These are phyloP conservation scores for Coregonus clupeaformis DNA, from an alignment of 2,113 vertebrate species.

Conservation along the genomic window DNA sequence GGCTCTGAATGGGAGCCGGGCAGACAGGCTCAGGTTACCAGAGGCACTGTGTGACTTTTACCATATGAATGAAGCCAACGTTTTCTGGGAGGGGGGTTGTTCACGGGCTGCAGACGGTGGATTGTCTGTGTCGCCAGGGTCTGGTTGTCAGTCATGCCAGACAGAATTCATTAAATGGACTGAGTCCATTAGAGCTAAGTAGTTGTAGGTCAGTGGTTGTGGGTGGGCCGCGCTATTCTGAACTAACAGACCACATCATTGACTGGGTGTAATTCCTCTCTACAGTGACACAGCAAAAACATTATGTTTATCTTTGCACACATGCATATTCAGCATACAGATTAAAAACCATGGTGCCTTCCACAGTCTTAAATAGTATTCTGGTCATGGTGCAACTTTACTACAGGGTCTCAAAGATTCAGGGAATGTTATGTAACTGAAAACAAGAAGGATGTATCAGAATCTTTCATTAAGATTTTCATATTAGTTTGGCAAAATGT, in stretches of 20 bases:
- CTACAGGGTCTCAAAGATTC: too few relatives aligned
- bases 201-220: constrained; percentile 59
- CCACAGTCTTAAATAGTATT: too few relatives aligned
- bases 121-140: constrained; percentile 45
- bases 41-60: constrained; percentile 63
- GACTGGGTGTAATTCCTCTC: constrained; percentile 22
- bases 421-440: too few relatives aligned
- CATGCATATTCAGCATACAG: not conserved
- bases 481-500: too few relatives aligned
- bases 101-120: constrained; percentile 39
- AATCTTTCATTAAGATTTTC: too few relatives aligned
- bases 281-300: not conserved
- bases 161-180: constrained; percentile 58
- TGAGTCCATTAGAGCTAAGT: constrained; percentile 69
- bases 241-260: constrained; percentile 43
- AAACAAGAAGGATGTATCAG: too few relatives aligned
- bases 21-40: constrained; percentile 59
- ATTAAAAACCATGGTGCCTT: too few relatives aligned
- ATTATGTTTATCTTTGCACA: not conserved
- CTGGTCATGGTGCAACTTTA: too few relatives aligned
- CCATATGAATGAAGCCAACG: constrained; percentile 62
- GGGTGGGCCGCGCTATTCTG: constrained; percentile 49
- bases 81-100: constrained; percentile 29
- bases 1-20: constrained; percentile 46
- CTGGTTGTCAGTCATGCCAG: constrained; percentile 57